Evolutionary conservation across 2,888 invertebrate species (phyloP).

Genomic region (Drosophila trichaetosa): DNA sequence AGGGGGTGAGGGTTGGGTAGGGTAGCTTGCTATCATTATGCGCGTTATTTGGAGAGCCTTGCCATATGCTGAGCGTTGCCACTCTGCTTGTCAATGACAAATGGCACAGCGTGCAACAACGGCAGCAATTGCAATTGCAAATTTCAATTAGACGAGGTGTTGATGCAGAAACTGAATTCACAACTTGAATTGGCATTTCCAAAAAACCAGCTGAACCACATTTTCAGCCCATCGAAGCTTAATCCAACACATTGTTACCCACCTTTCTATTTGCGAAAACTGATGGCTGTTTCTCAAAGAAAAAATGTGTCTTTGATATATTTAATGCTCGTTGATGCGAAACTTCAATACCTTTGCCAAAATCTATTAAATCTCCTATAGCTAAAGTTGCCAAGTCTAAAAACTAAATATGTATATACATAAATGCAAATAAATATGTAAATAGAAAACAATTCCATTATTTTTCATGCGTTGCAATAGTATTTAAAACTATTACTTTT

Average conservation of each 20-base stretch:
- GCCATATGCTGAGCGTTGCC: slow-evolving; percentile 49
- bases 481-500: too few species aligned
- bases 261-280: not conserved
- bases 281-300: not conserved
- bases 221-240: not conserved
- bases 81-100: slow-evolving; percentile 71
- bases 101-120: slow-evolving; percentile 62
- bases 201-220: not conserved
- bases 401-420: too few species aligned
- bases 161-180: slow-evolving; percentile 63
- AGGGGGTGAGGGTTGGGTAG: too few species aligned
- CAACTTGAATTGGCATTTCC: slow-evolving; percentile 2
- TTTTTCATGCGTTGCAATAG: too few species aligned
- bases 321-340: too few species aligned
- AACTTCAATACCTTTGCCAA: too few species aligned
- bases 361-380: too few species aligned
- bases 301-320: not conserved
- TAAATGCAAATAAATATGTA: too few species aligned
- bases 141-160: slow-evolving; percentile 80
- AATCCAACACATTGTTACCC: not conserved
- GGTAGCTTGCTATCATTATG: slow-evolving; percentile 29
- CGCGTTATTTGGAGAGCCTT: slow-evolving; percentile 42
- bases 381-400: too few species aligned
- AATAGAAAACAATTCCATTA: too few species aligned
- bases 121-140: slow-evolving; percentile 54